These are phyloP conservation scores for Lasioglossum albipes DNA, from an alignment of 1,140 invertebrate genomes.

Conservation along the genomic window DNA sequence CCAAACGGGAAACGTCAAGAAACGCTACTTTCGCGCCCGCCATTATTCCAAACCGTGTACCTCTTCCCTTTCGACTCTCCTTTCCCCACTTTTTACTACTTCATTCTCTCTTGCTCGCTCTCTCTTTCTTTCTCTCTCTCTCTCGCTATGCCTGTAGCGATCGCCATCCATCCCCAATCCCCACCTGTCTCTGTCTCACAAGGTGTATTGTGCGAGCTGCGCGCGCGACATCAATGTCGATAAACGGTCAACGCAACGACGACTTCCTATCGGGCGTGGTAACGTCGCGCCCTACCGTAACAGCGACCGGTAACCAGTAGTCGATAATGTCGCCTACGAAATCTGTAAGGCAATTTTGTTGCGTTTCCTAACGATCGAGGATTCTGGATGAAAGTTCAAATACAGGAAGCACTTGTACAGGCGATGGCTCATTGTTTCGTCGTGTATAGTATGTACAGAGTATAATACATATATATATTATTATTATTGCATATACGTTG, in stretches of 20 bases:
- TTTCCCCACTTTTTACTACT: not conserved
- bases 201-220: not conserved
- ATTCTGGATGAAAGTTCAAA: too few species aligned
- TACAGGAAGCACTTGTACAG: too few species aligned
- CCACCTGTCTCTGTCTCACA: not conserved
- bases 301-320: not conserved
- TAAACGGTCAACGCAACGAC: not conserved
- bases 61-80: conserved; percentile 7
- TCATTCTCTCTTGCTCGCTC: not conserved
- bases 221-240: not conserved
- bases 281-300: not conserved
- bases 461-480: too few species aligned
- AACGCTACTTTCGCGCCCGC: conserved; percentile 5
- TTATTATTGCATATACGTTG: too few species aligned
- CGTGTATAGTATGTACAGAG: too few species aligned
- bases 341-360: too few species aligned
- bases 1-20: not conserved
- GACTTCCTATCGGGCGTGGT: not conserved
- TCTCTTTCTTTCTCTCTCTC: not conserved
- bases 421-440: too few species aligned
- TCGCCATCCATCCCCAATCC: not conserved
- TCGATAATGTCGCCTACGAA: too few species aligned
- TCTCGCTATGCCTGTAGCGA: too few species aligned
- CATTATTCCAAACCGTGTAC: conserved; percentile 26
- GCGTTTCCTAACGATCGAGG: too few species aligned